Base-by-base conservation (phyloP, 2,888 invertebrate genomes). In the Epinotia bilunana region DNA sequence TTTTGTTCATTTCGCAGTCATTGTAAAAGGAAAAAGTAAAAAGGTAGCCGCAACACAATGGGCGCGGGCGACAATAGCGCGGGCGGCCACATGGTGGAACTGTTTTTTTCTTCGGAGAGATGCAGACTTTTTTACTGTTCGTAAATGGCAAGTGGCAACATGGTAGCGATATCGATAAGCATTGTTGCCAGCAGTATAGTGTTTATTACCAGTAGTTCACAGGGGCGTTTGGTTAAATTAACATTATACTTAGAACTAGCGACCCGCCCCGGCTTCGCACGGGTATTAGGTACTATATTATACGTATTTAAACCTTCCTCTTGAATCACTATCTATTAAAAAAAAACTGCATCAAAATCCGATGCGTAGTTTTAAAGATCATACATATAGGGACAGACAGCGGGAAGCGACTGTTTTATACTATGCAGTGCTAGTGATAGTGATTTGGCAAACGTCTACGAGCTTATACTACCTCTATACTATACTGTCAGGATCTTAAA, bases 21-120 rank as follows among this genome's bases (percentile, higher is more conserved):
- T 85, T 87, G 82, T 58, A 87, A 88, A 88, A 86, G 83, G 87
- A 85, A 84, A 90, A 88, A 86, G 81, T 84, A 87, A 89, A 86
- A 90, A 90, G 88, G 88, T 85, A 86, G 83, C 79, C 77, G 78
- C 80, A 87, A 83, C 82, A 92, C 93, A 93, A 93, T 93, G 87
- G 90, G 72, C 77, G 78, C 82, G 79, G 86, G 84, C 88, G 82
- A 93, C 93, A 93, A 93, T 93, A 84, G 91, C 82, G 68, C 70
- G 77, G 79, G 76, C 82, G 85, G 87, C 91, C 91, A 92, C 88
- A 90, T 91, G 91, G 89, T 82, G 82, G 82, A 86, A 83, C 83
- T 81, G 78, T 82, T 85, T 80, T 86, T 83, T 88, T 89, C 84
- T 86, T 90, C 89, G 89, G 85, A 81, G 87, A 87, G 86, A 88